These are phyloP conservation scores for Lapara coniferarum DNA, from an alignment of 2,888 invertebrate genomes.

Conservation along the genomic window DNA sequence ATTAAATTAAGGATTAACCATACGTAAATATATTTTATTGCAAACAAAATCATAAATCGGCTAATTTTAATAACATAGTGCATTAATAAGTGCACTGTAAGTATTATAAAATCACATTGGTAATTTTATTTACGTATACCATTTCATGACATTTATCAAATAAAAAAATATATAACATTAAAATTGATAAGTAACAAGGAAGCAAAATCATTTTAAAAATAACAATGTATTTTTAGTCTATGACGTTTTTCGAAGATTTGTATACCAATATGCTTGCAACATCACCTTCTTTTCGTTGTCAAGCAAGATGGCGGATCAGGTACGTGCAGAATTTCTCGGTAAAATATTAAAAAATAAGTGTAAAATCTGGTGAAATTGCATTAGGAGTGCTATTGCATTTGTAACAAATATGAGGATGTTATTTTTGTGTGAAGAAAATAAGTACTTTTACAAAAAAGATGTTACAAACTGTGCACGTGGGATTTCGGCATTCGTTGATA, in stretches of 20 bases:
- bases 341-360: conserved; percentile 43
- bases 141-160: too few species aligned
- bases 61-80: too few species aligned
- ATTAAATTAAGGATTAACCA: too few species aligned
- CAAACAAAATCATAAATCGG: too few species aligned
- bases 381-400: conserved; percentile 32
- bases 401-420: conserved; percentile 3
- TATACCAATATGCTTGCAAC: conserved; percentile 40
- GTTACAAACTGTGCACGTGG: conserved; percentile 59
- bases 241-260: conserved; percentile 33
- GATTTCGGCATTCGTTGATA: conserved; percentile 31
- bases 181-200: too few species aligned
- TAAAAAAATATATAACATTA: too few species aligned
- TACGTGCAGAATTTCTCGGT: conserved; percentile 76
- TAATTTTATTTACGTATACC: too few species aligned
- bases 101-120: too few species aligned
- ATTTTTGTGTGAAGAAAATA: conserved; percentile 33
- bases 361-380: conserved; percentile 31
- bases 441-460: conserved; percentile 43
- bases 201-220: not conserved
- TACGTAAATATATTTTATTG: too few species aligned
- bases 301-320: conserved; percentile 93
- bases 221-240: not conserved
- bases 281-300: conserved; percentile 79
- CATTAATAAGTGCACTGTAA: too few species aligned